Conservation (phyloP, 2,797 vertebrate species). For the Amblyraja radiata region DNA sequence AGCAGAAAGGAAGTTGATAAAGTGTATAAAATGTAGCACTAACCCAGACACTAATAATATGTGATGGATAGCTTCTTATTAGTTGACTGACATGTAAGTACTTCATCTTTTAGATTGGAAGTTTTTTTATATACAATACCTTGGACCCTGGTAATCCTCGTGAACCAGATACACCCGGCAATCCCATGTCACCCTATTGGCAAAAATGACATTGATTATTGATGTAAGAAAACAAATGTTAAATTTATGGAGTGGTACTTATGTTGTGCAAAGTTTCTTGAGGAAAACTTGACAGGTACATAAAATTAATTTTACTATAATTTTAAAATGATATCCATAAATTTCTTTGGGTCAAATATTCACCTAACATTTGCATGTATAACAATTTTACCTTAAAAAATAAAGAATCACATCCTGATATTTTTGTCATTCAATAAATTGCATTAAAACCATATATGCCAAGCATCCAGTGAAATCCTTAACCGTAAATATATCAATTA, state of each 20-base stretch:
- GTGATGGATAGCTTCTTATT: neutral
- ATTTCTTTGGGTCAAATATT: neutral
- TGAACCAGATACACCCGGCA: slow-evolving; percentile 65
- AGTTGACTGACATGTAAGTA: neutral
- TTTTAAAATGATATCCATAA: neutral
- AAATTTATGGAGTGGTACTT: neutral
- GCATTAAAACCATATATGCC: neutral
- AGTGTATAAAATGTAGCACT: neutral
- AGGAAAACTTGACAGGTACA: neutral
- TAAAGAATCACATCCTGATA: neutral
- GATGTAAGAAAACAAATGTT: neutral
- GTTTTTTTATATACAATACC: slow-evolving; percentile 56
- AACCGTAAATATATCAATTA: neutral
- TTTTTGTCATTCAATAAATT: neutral
- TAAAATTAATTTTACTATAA: neutral
- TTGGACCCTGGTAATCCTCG: slow-evolving; percentile 71
- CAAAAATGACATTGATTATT: neutral
- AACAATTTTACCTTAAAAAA: neutral
- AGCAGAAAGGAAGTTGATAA: neutral
- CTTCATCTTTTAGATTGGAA: neutral
- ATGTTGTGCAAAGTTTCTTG: neutral
- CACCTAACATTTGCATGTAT: neutral
- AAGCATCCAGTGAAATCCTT: neutral
- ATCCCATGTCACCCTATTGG: slow-evolving; percentile 74
- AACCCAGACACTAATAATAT: neutral